These are phyloP conservation scores for Nycteola revayana DNA, from an alignment of 2,888 invertebrate genomes.

Conservation along the genomic window DNA sequence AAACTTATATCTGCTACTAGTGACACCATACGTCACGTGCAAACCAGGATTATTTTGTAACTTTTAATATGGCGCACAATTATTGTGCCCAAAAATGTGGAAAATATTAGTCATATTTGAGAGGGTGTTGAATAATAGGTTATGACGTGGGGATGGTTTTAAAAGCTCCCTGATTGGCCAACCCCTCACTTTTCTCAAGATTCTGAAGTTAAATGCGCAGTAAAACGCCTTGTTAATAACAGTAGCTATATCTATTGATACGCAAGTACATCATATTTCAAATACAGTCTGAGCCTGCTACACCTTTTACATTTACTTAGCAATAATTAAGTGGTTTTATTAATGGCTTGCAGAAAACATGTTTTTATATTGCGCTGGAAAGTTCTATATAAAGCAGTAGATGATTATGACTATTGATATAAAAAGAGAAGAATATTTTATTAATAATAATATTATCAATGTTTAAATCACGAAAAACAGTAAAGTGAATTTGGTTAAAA, in stretches of 20 bases:
- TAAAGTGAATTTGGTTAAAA: too few relatives aligned
- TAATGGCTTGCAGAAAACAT: too few relatives aligned
- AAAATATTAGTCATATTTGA: conserved; percentile 71
- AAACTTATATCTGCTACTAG: conserved; percentile 33
- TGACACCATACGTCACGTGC: conserved; percentile 49
- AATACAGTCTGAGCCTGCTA: too few relatives aligned
- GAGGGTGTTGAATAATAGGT: conserved; percentile 56
- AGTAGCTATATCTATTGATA: background rate
- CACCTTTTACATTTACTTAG: too few relatives aligned
- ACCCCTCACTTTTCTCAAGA: conserved; percentile 27
- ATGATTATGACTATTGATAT: too few relatives aligned
- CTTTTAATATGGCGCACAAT: conserved; percentile 73
- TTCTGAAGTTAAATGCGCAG: conserved; percentile 26
- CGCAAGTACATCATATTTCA: background rate
- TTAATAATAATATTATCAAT: too few relatives aligned
- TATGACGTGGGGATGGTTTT: conserved; percentile 41
- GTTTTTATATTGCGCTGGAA: too few relatives aligned
- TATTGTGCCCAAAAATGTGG: conserved; percentile 65
- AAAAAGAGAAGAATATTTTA: too few relatives aligned
- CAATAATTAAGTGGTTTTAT: too few relatives aligned
- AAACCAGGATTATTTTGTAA: conserved; percentile 38
- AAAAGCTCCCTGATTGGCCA: conserved; percentile 36
- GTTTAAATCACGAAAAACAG: too few relatives aligned
- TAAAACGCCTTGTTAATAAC: conserved; percentile 4
- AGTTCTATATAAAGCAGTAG: too few relatives aligned